phyloP scores from a whole-genome alignment of 2,113 vertebrate species.

The Catagonus wagneri region DNA sequence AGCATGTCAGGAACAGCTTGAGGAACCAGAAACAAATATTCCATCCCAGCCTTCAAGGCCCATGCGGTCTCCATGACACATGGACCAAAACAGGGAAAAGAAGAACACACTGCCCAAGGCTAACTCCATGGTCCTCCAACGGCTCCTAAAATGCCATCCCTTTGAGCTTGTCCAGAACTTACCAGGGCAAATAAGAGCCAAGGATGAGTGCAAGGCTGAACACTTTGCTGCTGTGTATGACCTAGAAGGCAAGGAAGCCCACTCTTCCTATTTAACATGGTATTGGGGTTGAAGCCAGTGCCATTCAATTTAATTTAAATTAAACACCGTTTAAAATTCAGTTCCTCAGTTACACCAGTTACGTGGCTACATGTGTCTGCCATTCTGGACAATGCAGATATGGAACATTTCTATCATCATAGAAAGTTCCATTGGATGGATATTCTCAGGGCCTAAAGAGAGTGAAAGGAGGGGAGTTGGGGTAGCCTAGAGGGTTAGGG shows the following conservation, averaged over 20 bases:
- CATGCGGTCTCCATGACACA: background rate
- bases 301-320: background rate
- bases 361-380: background rate
- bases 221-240: background rate
- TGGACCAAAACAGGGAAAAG: background rate
- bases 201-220: background rate
- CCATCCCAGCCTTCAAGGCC: background rate
- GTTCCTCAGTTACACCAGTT: background rate
- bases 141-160: background rate
- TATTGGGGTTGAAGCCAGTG: background rate
- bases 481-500: background rate
- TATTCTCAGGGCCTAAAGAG: background rate
- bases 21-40: background rate
- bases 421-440: background rate
- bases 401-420: background rate
- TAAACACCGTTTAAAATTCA: background rate
- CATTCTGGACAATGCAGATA: background rate
- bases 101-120: background rate
- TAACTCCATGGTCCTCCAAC: background rate
- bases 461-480: background rate
- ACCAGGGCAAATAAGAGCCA: background rate
- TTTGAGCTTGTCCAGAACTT: background rate
- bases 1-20: accelerated
- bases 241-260: background rate
- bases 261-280: background rate